Conservation (phyloP, 2,113 vertebrate species). For the Phrynocephalus versicolor region DNA sequence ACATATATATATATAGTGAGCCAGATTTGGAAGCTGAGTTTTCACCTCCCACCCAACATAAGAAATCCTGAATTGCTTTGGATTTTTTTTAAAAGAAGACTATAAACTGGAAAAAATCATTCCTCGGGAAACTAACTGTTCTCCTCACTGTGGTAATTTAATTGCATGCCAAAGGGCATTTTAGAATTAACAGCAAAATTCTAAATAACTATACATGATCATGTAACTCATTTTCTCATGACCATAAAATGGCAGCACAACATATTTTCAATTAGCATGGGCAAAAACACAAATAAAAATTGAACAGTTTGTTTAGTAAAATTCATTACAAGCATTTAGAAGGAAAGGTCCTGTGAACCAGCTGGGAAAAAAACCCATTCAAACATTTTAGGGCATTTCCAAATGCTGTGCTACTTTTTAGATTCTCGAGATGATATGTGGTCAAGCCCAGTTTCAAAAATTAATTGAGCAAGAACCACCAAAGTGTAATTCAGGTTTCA, state of each 20-base stretch:
- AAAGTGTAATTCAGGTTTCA: neutral
- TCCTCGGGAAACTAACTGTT: slow-evolving; percentile 73
- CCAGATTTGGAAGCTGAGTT: neutral
- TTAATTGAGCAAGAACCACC: neutral
- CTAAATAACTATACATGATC: slow-evolving; percentile 61
- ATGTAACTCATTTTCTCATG: slow-evolving; percentile 46
- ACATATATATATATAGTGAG: neutral
- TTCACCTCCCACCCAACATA: slow-evolving; percentile 15
- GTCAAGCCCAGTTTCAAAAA: neutral
- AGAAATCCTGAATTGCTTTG: slow-evolving; percentile 26
- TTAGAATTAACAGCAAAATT: slow-evolving; percentile 69
- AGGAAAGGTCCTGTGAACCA: slow-evolving; percentile 61
- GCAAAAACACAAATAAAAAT: slow-evolving; percentile 69
- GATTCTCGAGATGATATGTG: neutral
- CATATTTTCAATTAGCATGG: slow-evolving; percentile 62
- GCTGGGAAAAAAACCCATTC: slow-evolving; percentile 35
- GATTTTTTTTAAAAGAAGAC: slow-evolving; percentile 59
- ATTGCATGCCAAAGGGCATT: slow-evolving; percentile 71
- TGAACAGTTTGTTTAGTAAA: slow-evolving; percentile 64
- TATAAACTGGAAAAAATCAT: slow-evolving; percentile 57
- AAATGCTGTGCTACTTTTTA: neutral
- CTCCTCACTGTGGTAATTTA: slow-evolving; percentile 71
- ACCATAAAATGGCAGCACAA: slow-evolving; percentile 62
- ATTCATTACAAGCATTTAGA: slow-evolving; percentile 60
- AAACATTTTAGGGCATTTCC: neutral